A percentile compares a stretch with the other conserved stretches of the same genome.
Conservation (phyloP, 2,888 invertebrate genomes). For the Yponomeuta sedellus region DNA sequence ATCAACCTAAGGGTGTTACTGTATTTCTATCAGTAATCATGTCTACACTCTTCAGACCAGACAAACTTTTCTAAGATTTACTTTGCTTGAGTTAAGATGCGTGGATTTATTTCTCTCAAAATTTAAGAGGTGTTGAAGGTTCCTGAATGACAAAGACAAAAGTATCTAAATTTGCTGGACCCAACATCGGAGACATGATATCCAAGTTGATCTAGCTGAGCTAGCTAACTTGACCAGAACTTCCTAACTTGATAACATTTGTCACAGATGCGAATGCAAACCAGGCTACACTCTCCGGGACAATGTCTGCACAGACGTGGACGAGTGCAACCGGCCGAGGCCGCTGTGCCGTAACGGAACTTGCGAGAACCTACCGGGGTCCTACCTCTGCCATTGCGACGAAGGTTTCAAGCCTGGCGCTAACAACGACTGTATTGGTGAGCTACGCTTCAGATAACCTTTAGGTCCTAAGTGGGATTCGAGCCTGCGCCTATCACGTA, state of each 20-base stretch:
- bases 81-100: no score
- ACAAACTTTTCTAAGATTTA: no score
- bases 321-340: constrained; percentile 83
- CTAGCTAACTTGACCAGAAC: background rate
- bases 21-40: no score
- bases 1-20: no score
- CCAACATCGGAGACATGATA: background rate
- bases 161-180: no score
- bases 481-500: no score
- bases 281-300: constrained; percentile 81
- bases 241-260: background rate
- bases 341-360: constrained; percentile 86
- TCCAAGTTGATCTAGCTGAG: background rate
- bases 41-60: no score
- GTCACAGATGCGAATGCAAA: constrained; percentile 79
- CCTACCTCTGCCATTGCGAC: constrained; percentile 85
- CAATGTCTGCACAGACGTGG: constrained; percentile 81
- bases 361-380: constrained; percentile 82
- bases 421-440: constrained; percentile 87
- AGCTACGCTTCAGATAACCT: constrained; percentile 28
- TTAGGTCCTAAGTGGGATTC: no score
- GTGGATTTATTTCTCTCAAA: no score
- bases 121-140: no score
- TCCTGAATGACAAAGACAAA: no score
- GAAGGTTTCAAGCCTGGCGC: constrained; percentile 85